A percentile compares a stretch with the other conserved stretches of the same genome.
These are phyloP conservation scores for Uloborus plumipes DNA, from an alignment of 2,888 invertebrate species.

Conservation along the genomic window DNA sequence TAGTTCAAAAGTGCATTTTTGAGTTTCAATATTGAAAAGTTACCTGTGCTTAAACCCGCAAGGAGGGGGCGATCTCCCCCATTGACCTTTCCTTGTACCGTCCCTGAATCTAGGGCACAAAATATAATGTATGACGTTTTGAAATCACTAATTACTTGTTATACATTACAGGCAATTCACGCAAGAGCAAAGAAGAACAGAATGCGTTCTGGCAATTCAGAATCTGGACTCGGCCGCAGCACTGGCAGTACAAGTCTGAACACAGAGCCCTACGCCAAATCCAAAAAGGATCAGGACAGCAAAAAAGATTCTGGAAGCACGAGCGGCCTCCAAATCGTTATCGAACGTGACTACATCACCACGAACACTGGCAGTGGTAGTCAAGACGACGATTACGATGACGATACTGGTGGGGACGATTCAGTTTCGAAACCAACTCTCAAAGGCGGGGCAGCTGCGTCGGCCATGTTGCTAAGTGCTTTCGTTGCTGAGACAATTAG, in stretches of 20 bases:
- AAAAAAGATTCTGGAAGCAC: background rate
- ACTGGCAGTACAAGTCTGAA: conserved; percentile 89
- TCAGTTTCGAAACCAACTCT: conserved; percentile 71
- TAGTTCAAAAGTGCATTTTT: too few relatives aligned
- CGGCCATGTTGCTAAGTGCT: conserved; percentile 90
- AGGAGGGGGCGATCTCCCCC: too few relatives aligned
- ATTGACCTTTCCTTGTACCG: too few relatives aligned
- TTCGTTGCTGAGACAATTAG: conserved; percentile 57
- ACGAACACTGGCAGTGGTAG: conserved; percentile 88
- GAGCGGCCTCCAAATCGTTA: conserved; percentile 36
- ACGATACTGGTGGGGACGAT: conserved; percentile 68
- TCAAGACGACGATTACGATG: conserved; percentile 74
- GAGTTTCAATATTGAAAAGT: too few relatives aligned
- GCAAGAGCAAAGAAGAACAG: conserved; percentile 88
- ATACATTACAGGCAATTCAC: conserved; percentile 77
- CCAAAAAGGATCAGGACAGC: background rate
- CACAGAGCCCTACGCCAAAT: conserved; percentile 4
- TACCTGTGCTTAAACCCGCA: too few relatives aligned
- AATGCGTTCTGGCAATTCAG: conserved; percentile 76
- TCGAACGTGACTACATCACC: conserved; percentile 58
- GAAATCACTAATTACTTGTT: background rate
- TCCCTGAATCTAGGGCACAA: too few relatives aligned
- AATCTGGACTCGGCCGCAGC: conserved; percentile 31
- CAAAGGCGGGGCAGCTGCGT: conserved; percentile 75
- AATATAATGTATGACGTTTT: too few relatives aligned